A percentile compares a stretch with the other conserved stretches of the same genome.
phyloP scores from a whole-genome alignment of 1,140 invertebrate genomes.

The Paralvinella palmiformis region DNA sequence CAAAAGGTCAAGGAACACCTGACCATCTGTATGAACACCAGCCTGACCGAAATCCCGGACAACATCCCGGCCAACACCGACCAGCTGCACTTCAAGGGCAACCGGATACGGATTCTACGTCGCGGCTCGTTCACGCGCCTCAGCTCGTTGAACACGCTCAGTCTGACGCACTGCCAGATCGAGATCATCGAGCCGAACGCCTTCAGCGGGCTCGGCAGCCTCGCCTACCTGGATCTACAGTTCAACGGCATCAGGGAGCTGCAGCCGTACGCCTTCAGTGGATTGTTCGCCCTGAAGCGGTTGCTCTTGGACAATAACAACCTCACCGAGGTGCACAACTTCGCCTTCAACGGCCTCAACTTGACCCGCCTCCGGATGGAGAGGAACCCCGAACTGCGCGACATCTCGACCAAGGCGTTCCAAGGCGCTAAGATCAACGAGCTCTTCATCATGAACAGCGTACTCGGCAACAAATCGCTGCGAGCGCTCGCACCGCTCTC shows the following conservation, averaged over 20 bases:
- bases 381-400: background rate
- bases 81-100: background rate
- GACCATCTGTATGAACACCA: too few species aligned
- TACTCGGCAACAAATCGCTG: background rate
- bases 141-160: background rate
- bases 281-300: background rate
- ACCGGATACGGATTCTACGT: background rate
- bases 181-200: constrained; percentile 11
- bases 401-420: constrained; percentile 10
- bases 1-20: too few species aligned
- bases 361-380: constrained; percentile 7
- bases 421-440: background rate
- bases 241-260: constrained; percentile 1
- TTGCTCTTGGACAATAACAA: constrained; percentile 2
- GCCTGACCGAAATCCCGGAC: background rate
- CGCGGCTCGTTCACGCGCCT: background rate
- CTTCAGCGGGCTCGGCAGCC: background rate
- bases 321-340: constrained; percentile 2
- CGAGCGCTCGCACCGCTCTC: background rate
- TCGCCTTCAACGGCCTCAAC: constrained; percentile 1
- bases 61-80: constrained; percentile 7
- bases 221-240: background rate
- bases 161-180: constrained; percentile 1
- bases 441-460: constrained; percentile 3
- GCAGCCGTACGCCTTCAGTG: background rate